Evolutionary conservation across 2,797 vertebrate genomes (phyloP).

Genomic region (Catostomus latipinnis): DNA sequence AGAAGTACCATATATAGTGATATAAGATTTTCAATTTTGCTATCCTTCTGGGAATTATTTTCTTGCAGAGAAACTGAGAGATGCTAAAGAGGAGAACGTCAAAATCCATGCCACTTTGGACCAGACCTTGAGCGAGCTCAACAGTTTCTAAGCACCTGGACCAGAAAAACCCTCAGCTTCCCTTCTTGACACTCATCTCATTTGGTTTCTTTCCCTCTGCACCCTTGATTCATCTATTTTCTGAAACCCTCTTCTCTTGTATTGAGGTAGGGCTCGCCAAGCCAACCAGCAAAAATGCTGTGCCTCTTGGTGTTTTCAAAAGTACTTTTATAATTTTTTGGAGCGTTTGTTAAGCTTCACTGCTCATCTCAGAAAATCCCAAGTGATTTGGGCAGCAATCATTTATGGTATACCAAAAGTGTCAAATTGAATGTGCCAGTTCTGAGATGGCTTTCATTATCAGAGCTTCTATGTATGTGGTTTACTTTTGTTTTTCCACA

Average conservation of each 20-base stretch:
- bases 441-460: not conserved
- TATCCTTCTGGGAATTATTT: not conserved
- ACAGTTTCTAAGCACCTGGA: constrained; percentile 81
- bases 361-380: constrained; percentile 23
- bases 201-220: constrained; percentile 24
- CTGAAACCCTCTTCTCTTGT: not conserved
- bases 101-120: constrained; percentile 86
- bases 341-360: constrained; percentile 28
- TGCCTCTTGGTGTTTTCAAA: not conserved
- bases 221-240: constrained; percentile 36
- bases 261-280: constrained; percentile 11
- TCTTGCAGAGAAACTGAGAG: constrained; percentile 83
- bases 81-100: constrained; percentile 87
- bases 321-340: not conserved
- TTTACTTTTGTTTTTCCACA: not conserved
- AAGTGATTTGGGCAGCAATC: constrained; percentile 18
- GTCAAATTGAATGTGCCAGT: constrained; percentile 2
- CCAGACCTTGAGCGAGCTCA: constrained; percentile 88
- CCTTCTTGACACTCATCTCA: constrained; percentile 46
- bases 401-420: constrained; percentile 1
- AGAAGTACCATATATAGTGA: not conserved
- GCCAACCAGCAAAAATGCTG: constrained; percentile 2
- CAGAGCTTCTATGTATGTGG: too few species aligned
- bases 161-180: constrained; percentile 16
- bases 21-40: not conserved